Percentiles rank a stretch among this genome's conserved stretches.
phyloP scores from a whole-genome alignment of 2,888 invertebrate species.

The Nymphalis polychloros region DNA sequence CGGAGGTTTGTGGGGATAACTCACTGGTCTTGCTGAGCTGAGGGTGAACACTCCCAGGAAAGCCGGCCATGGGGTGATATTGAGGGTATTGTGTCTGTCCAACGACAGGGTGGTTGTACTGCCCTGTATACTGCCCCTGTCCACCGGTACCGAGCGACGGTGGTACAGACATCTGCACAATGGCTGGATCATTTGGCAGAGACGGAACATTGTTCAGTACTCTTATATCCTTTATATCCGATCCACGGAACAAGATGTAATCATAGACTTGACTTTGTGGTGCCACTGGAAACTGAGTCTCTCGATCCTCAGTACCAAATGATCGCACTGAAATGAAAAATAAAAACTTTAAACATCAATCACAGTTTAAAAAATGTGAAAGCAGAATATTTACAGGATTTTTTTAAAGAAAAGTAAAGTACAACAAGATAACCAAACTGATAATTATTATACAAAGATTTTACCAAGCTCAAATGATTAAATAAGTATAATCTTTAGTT shows the following conservation, averaged over 20 bases:
- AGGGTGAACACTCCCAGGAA: conserved; percentile 73
- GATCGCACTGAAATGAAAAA: conserved; percentile 90
- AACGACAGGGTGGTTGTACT: conserved; percentile 87
- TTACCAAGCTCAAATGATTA: neutral
- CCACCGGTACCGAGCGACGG: conserved; percentile 85
- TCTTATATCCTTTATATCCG: conserved; percentile 99
- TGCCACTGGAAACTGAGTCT: conserved; percentile 96
- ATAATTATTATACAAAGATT: neutral
- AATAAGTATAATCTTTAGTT: neutral
- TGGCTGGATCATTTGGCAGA: conserved; percentile 98
- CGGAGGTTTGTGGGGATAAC: conserved; percentile 75
- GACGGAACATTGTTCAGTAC: conserved; percentile 94
- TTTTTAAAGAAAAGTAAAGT: too few species aligned
- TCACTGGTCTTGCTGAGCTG: conserved; percentile 79
- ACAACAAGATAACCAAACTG: neutral
- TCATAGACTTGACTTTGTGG: conserved; percentile 99
- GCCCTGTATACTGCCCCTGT: conserved; percentile 82
- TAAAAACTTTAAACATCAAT: neutral
- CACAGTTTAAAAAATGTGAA: neutral
- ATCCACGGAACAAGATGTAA: conserved; percentile 98
- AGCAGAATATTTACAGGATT: neutral
- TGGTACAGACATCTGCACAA: conserved; percentile 93
- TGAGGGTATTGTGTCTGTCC: conserved; percentile 78
- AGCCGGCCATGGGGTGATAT: conserved; percentile 79
- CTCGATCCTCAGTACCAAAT: conserved; percentile 99